Conservation (phyloP, 35 echinoderm and acorn worm species). For the Strongylocentrotus purpuratus region DNA sequence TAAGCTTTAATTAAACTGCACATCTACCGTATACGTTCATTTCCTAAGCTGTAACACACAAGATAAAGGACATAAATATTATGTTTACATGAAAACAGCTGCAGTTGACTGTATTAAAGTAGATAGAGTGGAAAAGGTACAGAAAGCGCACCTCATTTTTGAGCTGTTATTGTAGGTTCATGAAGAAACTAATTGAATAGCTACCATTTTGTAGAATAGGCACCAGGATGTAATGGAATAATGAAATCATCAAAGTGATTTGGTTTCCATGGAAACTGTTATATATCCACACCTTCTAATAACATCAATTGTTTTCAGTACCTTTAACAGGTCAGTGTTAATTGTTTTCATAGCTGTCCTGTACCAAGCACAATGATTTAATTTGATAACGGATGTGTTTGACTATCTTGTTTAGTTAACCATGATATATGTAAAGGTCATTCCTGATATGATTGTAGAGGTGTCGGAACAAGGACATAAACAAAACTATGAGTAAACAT, state of each 20-base stretch:
- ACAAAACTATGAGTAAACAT: not conserved
- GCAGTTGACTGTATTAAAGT: too few species aligned
- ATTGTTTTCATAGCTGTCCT: not conserved
- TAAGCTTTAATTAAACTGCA: not conserved
- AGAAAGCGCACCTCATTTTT: not conserved
- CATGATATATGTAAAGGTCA: not conserved
- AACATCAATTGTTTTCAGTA: not conserved
- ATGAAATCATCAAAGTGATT: not conserved
- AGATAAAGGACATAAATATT: not conserved
- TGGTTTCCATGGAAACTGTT: not conserved
- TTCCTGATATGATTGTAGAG: not conserved
- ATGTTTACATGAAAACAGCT: not conserved
- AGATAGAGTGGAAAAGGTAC: too few species aligned
- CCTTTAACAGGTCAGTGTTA: not conserved
- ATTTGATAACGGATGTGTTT: not conserved
- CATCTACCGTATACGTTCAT: not conserved
- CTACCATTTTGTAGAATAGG: not conserved
- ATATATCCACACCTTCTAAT: not conserved
- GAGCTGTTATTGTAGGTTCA: not conserved
- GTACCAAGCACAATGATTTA: not conserved
- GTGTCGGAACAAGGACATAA: not conserved
- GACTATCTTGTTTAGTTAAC: not conserved
- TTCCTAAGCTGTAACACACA: not conserved
- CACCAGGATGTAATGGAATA: not conserved
- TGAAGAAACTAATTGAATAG: not conserved